Evolutionary conservation across 2,113 vertebrate genomes (phyloP), one percentile per base, ranked within the genome.

Genomic region (Aegotheles bennettii): DNA sequence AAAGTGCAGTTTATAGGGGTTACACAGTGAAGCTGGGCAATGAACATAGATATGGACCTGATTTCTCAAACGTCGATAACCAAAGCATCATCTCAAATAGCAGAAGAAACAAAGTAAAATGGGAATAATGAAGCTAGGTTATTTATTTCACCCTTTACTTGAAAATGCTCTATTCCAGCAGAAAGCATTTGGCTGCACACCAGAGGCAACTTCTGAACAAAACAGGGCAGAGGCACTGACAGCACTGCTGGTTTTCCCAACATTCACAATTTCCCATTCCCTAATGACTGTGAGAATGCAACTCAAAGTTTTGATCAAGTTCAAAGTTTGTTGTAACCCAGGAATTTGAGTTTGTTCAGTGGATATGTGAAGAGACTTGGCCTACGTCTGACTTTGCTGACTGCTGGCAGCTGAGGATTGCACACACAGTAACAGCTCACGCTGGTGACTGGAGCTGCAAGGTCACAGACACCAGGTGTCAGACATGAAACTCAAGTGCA

Each of bases 161-260:
- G 10, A 4, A 76, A 83, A 26, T 31, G 16, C 5, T 50, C 21
- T 16, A 5, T 50, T 69, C 35, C 9, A 45, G 33, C 9, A 73
- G 5, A 63, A 29, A 68, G 20, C 1, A 3, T 64, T 23, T 14
- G 53, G 42, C 23, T 13, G 1, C 13, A 6, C 29, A 42, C 29
- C 38, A 63, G 45, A 63, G 21, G 6, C 33, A 13, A n/a, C 29
- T 65, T 47, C 20, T 35, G 51, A 89, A n/a, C 16, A 33, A 25
- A n/a, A 47, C 0, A 0, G 14, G 36, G 6, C 3, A 50, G 16
- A 36, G 6, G 23, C 9, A 78, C 7, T 4, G 3, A 13, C 9
- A 15, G 10, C 1, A 53, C 38, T 17, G 9, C 16, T 51, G 19
- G 21, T 54, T 53, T 81, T 51, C 42, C 15, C n/a, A 59, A 16